A percentile compares a stretch with the other conserved stretches of the same genome.
phyloP scores from a whole-genome alignment of 2,888 invertebrate species.

The Altica lythri region DNA sequence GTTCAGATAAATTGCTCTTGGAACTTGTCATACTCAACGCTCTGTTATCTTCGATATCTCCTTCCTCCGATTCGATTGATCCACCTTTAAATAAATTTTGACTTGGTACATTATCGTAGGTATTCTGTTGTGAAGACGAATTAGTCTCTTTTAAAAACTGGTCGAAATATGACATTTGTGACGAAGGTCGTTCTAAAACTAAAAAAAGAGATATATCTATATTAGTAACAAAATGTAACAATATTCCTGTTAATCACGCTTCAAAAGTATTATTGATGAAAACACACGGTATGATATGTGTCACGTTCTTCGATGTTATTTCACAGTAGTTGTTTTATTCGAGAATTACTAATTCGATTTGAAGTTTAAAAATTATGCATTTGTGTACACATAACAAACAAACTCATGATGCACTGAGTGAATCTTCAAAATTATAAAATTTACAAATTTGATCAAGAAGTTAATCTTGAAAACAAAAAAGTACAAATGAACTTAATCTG shows the following conservation, averaged over 20 bases:
- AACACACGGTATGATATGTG: no score
- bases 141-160: constrained; percentile 83
- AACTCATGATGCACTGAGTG: no score
- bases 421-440: no score
- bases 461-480: background rate
- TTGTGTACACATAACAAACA: no score
- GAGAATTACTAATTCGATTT: no score
- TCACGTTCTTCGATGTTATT: no score
- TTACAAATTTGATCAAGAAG: no score
- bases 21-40: constrained; percentile 79
- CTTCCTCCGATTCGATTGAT: constrained; percentile 73
- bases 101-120: constrained; percentile 50
- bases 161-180: constrained; percentile 89
- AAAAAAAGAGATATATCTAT: constrained; percentile 9
- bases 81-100: constrained; percentile 58
- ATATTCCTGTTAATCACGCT: no score
- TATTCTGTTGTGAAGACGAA: constrained; percentile 49
- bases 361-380: no score
- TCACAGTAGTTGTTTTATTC: no score
- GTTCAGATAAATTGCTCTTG: constrained; percentile 82
- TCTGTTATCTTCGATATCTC: constrained; percentile 75
- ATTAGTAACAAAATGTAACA: no score
- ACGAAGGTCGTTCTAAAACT: constrained; percentile 88
- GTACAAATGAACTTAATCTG: background rate
- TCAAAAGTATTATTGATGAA: no score